A percentile compares a stretch with the other conserved stretches of the same genome.
phyloP scores from a whole-genome alignment of 2,888 invertebrate species.

The Nipponacmea schrenckii region DNA sequence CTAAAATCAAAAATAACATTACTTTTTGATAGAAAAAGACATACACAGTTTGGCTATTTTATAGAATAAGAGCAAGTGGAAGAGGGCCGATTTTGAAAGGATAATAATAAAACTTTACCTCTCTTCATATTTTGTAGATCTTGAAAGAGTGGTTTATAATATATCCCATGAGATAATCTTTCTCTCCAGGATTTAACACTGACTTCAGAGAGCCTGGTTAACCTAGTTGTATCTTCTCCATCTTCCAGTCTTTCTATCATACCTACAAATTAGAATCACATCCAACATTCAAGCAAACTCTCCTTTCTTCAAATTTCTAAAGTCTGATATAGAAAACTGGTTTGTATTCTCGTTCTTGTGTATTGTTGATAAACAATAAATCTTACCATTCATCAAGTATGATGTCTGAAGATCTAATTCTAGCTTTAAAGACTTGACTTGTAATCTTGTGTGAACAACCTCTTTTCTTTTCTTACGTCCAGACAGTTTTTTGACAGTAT shows the following conservation, averaged over 20 bases:
- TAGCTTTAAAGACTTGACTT: conserved; percentile 41
- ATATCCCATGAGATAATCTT: neutral
- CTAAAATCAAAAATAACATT: conserved; percentile 29
- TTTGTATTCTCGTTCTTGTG: no score
- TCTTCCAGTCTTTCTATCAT: conserved; percentile 2
- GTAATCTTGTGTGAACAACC: conserved; percentile 48
- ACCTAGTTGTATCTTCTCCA: neutral
- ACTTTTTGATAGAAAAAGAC: no score
- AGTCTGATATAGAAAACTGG: no score
- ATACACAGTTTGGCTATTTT: no score
- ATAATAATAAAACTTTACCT: no score
- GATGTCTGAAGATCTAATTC: conserved; percentile 56
- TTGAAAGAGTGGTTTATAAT: neutral
- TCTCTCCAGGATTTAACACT: conserved; percentile 1
- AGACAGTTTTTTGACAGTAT: conserved; percentile 37
- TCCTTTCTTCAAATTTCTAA: no score
- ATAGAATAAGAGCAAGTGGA: no score
- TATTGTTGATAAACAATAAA: conserved; percentile 10
- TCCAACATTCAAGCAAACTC: neutral
- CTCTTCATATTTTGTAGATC: neutral
- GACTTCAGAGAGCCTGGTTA: neutral
- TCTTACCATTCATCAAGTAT: conserved; percentile 49
- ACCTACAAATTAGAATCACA: neutral
- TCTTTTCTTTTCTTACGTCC: conserved; percentile 38
- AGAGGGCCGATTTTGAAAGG: no score